Evolutionary conservation across 2,888 invertebrate species (phyloP).

Genomic region (Eristalis intricaria): DNA sequence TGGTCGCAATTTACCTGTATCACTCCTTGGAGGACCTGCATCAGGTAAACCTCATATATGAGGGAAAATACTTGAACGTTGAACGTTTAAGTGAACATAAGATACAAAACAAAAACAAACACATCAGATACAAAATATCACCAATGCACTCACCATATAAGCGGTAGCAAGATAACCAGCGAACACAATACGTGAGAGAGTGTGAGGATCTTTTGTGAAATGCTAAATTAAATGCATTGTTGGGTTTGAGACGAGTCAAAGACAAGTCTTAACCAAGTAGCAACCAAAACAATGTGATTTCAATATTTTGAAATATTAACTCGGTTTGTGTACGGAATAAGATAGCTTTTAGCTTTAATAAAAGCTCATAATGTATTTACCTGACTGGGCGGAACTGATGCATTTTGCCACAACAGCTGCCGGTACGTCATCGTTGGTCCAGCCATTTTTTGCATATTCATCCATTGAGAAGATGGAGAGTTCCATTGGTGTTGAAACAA

Average conservation of each 20-base stretch:
- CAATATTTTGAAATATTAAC: not conserved
- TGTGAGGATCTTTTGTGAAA: constrained; percentile 58
- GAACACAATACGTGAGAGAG: constrained; percentile 43
- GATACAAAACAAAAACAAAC: constrained; percentile 18
- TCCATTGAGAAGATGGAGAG: constrained; percentile 75
- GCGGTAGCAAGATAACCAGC: constrained; percentile 47
- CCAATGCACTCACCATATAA: constrained; percentile 55
- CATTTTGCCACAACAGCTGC: constrained; percentile 78
- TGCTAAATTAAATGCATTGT: constrained; percentile 28
- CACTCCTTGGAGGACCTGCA: constrained; percentile 43
- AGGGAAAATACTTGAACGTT: constrained; percentile 44
- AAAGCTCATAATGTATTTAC: constrained; percentile 74
- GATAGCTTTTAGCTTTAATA: constrained; percentile 9
- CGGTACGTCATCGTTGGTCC: constrained; percentile 78
- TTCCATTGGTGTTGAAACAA: constrained; percentile 76
- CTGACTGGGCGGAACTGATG: constrained; percentile 78
- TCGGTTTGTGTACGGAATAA: not conserved
- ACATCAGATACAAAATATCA: constrained; percentile 47
- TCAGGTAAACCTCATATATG: constrained; percentile 13
- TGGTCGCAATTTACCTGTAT: constrained; percentile 61
- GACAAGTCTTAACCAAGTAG: not conserved
- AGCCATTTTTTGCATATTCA: constrained; percentile 73
- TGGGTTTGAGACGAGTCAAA: too few species aligned
- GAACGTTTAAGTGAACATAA: not conserved
- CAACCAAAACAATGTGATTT: too few species aligned